Evolutionary conservation across 2,113 vertebrate species (phyloP), one percentile per base, ranked within the genome.

Genomic region (Mormyrus lacerda): DNA sequence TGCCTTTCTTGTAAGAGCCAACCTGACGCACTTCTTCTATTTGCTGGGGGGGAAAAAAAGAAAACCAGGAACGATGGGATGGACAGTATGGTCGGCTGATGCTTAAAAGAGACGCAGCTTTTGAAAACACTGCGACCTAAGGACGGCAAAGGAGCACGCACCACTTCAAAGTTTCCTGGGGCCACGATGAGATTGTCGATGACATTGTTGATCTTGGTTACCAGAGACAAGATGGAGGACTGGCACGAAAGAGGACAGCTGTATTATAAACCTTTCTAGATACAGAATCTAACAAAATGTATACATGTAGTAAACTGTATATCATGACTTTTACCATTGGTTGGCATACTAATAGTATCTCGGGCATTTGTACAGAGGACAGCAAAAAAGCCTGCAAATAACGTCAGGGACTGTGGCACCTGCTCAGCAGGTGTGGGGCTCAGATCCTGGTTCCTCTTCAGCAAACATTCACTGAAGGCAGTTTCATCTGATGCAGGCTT

Each of bases 171-270:
- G 2, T 96, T 99, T 0, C 98, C 98, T 0, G 98, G 98, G 0
- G 98, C 98, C 31, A 99, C 98, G 0, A 99, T 99, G 89, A 99
- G 93, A 90, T 99, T 99, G 90, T 99, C 98, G 0, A 99, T 99
- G 88, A 99, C 97, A 0, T 99, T 99, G 93, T 99, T 99, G 91
- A 99, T 99, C 93, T 99, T 99, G 51, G 98, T 99, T 91, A 99
- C 98, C 93, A 99, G 94, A 2, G 98, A 99, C 89, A 99, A 95
- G 88, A 99, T 99, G 83, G 98, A 99, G 0, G 98, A 98, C 98
- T 99, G 91, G 76, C 84, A 24, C 69, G 19, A 0, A 82, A 9
- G 47, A 85, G 0, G 15, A 88, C 79, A 6, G 47, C 51, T 88
- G 47, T 17, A 51, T 85, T 50, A 85, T 7, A 53, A 55, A 27